Conservation (phyloP, 2,113 vertebrate genomes). For the Sturnus vulgaris region DNA sequence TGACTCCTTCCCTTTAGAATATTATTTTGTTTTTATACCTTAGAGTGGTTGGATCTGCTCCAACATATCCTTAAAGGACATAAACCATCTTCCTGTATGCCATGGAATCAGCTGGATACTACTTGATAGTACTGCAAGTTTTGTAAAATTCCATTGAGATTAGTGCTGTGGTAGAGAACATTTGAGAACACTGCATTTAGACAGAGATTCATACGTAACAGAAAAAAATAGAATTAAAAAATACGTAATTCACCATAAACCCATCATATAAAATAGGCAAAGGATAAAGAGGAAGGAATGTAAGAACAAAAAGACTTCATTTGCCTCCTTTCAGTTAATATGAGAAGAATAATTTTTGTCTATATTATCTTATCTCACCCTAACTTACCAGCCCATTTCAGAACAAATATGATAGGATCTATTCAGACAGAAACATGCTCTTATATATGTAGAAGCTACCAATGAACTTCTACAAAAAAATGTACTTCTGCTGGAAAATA, state of each 20-base stretch:
- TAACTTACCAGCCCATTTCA: background rate
- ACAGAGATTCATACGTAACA: background rate
- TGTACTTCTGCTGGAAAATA: background rate
- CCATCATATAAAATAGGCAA: background rate
- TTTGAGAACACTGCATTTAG: background rate
- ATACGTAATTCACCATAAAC: background rate
- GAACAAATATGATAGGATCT: background rate
- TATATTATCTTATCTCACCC: background rate
- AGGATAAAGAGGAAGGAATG: background rate
- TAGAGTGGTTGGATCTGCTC: background rate
- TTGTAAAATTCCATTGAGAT: slow-evolving; percentile 12
- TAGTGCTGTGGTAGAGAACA: background rate
- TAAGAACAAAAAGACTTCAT: background rate
- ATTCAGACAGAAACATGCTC: background rate
- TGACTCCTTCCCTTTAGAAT: background rate
- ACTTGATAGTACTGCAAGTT: background rate
- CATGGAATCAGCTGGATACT: background rate
- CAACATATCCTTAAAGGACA: background rate
- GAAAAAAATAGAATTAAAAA: background rate
- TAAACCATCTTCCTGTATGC: background rate
- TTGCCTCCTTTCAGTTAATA: background rate
- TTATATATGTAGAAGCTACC: background rate
- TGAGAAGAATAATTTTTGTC: background rate
- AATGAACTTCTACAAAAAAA: background rate
- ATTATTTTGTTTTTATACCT: background rate